Evolutionary conservation across 2,888 invertebrate genomes (phyloP).

Genomic region (Yponomeuta sedellus): DNA sequence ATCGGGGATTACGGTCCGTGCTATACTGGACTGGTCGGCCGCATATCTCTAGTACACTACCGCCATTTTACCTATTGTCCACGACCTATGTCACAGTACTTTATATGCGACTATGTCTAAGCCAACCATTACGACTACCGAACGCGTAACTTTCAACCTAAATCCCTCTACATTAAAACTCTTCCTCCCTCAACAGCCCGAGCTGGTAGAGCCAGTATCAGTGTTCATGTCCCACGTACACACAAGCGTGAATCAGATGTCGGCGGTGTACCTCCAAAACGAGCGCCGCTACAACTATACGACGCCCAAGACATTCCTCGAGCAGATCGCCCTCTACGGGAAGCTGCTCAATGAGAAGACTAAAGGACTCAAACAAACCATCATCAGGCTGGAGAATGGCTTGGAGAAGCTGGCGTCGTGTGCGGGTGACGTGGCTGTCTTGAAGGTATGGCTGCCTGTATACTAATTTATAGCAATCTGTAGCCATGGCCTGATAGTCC

Average conservation of each 20-base stretch:
- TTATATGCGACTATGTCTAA: no score
- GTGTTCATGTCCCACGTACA: constrained; percentile 95
- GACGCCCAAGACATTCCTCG: constrained; percentile 96
- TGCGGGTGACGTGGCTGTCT: constrained; percentile 88
- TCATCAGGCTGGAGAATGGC: constrained; percentile 89
- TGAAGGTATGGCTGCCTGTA: constrained; percentile 77
- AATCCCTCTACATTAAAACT: not conserved
- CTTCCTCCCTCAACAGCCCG: constrained; percentile 48
- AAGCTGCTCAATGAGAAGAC: constrained; percentile 83
- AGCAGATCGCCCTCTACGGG: constrained; percentile 89
- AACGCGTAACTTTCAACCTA: not conserved
- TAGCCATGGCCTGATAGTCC: no score
- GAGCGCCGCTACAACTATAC: constrained; percentile 96
- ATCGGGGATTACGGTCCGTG: no score
- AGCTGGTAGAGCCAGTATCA: constrained; percentile 81
- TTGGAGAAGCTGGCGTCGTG: constrained; percentile 91
- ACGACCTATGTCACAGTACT: no score
- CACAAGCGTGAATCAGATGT: constrained; percentile 90
- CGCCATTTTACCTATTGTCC: no score
- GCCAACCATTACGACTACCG: no score
- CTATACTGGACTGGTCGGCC: no score
- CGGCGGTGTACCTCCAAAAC: constrained; percentile 85
- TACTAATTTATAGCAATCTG: no score
- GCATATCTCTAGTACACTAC: no score
- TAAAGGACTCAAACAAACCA: constrained; percentile 82